A percentile compares a stretch with the other conserved stretches of the same genome.
Conservation (phyloP, 2,797 vertebrate genomes). For the Borostomias antarcticus region DNA sequence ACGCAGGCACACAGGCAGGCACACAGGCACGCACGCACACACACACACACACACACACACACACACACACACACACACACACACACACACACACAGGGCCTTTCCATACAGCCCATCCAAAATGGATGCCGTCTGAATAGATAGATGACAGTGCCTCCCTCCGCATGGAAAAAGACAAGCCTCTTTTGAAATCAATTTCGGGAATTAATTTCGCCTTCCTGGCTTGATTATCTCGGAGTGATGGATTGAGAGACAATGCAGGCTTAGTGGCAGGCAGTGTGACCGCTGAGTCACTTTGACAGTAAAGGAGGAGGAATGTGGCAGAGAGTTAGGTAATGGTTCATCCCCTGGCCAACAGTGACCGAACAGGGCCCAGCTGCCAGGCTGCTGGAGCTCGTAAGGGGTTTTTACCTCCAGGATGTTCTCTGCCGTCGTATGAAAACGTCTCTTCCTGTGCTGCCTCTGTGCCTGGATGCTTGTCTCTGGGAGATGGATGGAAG, state of each 20-base stretch:
- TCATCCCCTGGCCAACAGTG: background rate
- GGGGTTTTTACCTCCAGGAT: too few species aligned
- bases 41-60: too few species aligned
- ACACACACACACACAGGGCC: background rate
- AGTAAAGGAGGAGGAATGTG: background rate
- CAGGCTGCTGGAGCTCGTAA: background rate
- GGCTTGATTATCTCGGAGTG: constrained; percentile 5
- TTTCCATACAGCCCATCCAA: background rate
- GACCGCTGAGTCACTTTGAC: constrained; percentile 13
- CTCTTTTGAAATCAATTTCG: background rate
- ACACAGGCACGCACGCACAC: too few species aligned
- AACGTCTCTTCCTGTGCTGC: background rate
- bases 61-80: constrained; percentile 1
- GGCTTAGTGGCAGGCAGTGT: background rate
- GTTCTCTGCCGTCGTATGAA: too few species aligned
- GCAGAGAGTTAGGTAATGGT: background rate
- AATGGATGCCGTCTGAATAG: constrained; percentile 6
- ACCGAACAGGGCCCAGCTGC: background rate
- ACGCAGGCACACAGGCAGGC: background rate
- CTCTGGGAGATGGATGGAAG: background rate
- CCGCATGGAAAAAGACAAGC: background rate
- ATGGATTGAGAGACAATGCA: constrained; percentile 4
- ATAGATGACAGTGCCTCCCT: background rate
- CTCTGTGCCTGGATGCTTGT: background rate
- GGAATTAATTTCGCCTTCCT: background rate